Evolutionary conservation across 2,888 invertebrate genomes (phyloP).

Genomic region (Branchipolynoe longqiensis): DNA sequence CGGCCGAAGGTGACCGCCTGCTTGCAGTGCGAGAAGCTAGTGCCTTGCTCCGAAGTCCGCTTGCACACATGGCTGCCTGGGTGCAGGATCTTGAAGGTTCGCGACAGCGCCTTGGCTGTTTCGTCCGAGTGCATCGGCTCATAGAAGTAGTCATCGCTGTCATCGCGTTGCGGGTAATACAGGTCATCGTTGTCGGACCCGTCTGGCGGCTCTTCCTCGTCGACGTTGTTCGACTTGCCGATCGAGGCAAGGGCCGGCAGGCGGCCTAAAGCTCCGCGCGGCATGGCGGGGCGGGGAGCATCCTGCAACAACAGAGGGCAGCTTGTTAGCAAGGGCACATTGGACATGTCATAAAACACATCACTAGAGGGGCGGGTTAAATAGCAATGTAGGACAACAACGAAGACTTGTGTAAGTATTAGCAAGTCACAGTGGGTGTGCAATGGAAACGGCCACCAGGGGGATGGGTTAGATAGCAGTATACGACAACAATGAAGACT

Average conservation of each 20-base stretch:
- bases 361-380: too few relatives aligned
- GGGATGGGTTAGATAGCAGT: too few relatives aligned
- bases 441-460: too few relatives aligned
- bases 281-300: constrained; percentile 48
- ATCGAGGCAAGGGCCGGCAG: constrained; percentile 73
- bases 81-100: constrained; percentile 74
- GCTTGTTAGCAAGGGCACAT: background rate
- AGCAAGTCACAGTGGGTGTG: too few relatives aligned
- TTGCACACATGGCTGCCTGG: constrained; percentile 78
- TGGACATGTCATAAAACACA: background rate
- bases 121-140: constrained; percentile 73
- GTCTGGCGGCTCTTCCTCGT: constrained; percentile 73
- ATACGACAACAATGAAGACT: too few relatives aligned
- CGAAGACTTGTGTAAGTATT: too few relatives aligned
- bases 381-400: too few relatives aligned
- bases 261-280: constrained; percentile 65
- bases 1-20: constrained; percentile 73
- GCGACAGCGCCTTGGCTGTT: constrained; percentile 71
- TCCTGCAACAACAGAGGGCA: background rate
- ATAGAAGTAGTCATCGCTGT: constrained; percentile 65
- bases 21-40: constrained; percentile 77
- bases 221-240: constrained; percentile 72
- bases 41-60: constrained; percentile 61
- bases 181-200: constrained; percentile 46
- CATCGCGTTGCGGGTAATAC: constrained; percentile 38